Base-by-base conservation (phyloP, 2,113 vertebrate genomes). In the Pipra filicauda region DNA sequence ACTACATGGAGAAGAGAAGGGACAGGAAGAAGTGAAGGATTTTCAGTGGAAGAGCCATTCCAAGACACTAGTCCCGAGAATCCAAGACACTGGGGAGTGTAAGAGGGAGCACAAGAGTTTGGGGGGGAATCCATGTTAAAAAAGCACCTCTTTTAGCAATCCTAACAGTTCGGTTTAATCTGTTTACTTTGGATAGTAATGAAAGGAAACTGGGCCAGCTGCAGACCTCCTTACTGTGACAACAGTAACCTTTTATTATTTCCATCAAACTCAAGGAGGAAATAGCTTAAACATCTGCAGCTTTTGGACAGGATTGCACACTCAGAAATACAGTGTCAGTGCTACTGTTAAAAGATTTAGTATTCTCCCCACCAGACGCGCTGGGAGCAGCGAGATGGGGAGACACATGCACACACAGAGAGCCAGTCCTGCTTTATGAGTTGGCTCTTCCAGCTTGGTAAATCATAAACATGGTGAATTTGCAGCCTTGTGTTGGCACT, bases 281-380 rank as follows among this genome's bases (percentile, higher is more conserved):
- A 98, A 98, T 98, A 97, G 98, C 96, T 98, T 98, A 97, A 97
- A 97, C 98, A 98, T 98, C 97, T 98, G 98, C 95, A 97, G 93
- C 61, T 96, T 95, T 98, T 98, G 98, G 98, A 97, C 92, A 81
- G 95, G 95, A 74, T 88, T 97, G 95, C 95, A 89, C 77, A 31
- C 93, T 92, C 93, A 89, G 57, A 97, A 97, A 94, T 85, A 89
- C 82, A 93, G 97, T 91, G 96, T 89, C 57, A 46, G 31, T 90
- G 97, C 97, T 98, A 97, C 98, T 98, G 97, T 85, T 93, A 96
- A 98, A 97, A 90, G 95, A 97, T 96, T 97, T 97, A 97, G 82
- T 66, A 65, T 94, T 64, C 69, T 92, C 86, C 95, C 85, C 92
- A 92, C 92, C 97, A 88, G 96, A n/a, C 91, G 24, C 48, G 87